These are phyloP conservation scores for Pachycephala philippinensis DNA, from an alignment of 2,113 vertebrate genomes.

Conservation along the genomic window DNA sequence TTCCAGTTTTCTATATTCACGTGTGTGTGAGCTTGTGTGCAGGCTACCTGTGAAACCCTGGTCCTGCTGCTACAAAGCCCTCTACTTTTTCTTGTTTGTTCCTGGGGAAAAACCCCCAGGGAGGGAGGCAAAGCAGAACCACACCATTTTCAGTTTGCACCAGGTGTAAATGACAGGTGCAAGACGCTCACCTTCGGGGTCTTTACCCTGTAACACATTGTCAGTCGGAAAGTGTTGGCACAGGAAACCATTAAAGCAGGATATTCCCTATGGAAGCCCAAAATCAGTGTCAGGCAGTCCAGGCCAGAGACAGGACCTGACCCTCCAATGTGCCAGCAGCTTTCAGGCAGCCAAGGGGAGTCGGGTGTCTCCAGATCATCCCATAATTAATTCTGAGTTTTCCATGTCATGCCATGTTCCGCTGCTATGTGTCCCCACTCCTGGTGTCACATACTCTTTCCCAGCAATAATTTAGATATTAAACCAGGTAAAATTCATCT, in stretches of 20 bases:
- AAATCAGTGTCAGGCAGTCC: neutral
- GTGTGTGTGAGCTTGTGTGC: neutral
- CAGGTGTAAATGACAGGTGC: neutral
- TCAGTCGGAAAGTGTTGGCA: neutral
- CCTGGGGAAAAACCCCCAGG: neutral
- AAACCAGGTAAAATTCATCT: neutral
- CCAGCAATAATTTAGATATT: neutral
- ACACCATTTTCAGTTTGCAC: neutral
- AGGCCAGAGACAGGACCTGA: neutral
- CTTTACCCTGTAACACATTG: neutral
- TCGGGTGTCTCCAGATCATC: neutral
- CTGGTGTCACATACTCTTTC: neutral
- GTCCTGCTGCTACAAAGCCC: neutral
- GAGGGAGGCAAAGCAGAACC: neutral
- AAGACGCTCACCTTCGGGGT: accelerated
- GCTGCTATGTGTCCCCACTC: neutral
- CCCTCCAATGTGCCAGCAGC: neutral
- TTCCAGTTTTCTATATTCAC: accelerated
- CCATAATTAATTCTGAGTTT: neutral
- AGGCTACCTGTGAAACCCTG: neutral
- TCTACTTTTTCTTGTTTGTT: accelerated
- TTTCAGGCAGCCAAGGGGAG: neutral
- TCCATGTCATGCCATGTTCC: too few relatives aligned
- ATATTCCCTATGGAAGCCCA: neutral
- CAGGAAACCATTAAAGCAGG: neutral